Evolutionary conservation across 2,888 invertebrate species (phyloP), one percentile per base, ranked within the genome.

Genomic region (Crepidodera aurea): DNA sequence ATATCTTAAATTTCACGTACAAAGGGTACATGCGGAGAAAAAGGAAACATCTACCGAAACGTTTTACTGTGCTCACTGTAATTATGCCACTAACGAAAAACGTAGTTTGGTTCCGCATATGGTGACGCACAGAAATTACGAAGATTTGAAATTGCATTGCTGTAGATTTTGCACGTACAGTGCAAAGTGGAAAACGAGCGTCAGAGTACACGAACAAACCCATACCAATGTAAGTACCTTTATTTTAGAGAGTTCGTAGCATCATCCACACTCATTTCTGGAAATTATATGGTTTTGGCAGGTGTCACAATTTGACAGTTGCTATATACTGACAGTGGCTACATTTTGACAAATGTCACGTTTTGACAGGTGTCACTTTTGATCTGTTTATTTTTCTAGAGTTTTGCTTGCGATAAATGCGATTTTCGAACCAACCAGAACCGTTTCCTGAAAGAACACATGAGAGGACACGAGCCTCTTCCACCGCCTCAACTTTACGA

Each of bases 171-270:
- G 69, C 32, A 27, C 39, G 1, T 69, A 69, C 32, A 59, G 65
- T 40, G 62, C 68, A 16, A 65, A 62, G 50, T 51, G 64, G 51
- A 68, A 66, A 32, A 62, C 57, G 10, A 68, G 68, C 32, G 50
- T 68, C 5, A 68, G 48, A 7, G 48, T 60, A 15, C 64, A 68
- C 48, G 59, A 54, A 27, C 13, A 32, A 5, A 54, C 22, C 27
- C 55, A 58, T 40, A 1, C 59, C 13, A 22, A 53, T 48, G 62
- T 54, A 10, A 27, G 48, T 58, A 8, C 4, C n/a, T n/a, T n/a
- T n/a, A 19, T 54, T n/a, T 8, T 25, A 54, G 2, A 2, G 18
- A 3, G n/a, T n/a, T n/a, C n/a, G n/a, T n/a, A n/a, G n/a, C n/a
- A n/a, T n/a, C n/a, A n/a, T n/a, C n/a, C n/a, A n/a, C n/a, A n/a